phyloP scores from a whole-genome alignment of 1,140 invertebrate species.

The Drosophila erecta region DNA sequence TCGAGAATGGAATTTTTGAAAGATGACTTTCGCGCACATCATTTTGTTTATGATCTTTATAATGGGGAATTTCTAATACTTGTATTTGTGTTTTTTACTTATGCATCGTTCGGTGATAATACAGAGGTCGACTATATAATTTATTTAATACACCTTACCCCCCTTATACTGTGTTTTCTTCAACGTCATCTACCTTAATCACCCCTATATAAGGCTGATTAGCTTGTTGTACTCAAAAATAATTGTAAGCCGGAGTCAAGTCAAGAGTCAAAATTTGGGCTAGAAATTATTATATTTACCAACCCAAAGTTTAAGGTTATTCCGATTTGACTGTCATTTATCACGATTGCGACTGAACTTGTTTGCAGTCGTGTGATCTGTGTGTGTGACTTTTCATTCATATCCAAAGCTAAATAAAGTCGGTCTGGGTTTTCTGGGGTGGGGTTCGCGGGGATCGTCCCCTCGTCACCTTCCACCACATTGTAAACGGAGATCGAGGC shows the following conservation, averaged over 20 bases:
- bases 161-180: background rate
- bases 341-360: conserved; percentile 53
- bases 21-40: conserved; percentile 17
- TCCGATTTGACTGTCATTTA: conserved; percentile 61
- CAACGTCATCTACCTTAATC: background rate
- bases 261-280: conserved; percentile 58
- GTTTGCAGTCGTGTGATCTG: conserved; percentile 52
- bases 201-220: background rate
- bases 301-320: conserved; percentile 70
- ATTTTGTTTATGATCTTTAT: background rate
- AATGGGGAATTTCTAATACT: background rate
- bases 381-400: conserved; percentile 70
- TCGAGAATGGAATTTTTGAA: conserved; percentile 22
- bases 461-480: conserved; percentile 20
- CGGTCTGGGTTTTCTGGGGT: conserved; percentile 13
- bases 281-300: conserved; percentile 26
- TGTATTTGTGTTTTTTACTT: background rate
- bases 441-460: conserved; percentile 15
- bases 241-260: conserved; percentile 5
- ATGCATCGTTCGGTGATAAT: background rate
- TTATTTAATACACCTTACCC: background rate
- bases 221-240: conserved; percentile 11
- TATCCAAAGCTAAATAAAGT: conserved; percentile 48
- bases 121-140: background rate
- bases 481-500: conserved; percentile 68